Evolutionary conservation across 1,140 invertebrate genomes (phyloP).

Genomic region (Augochlora pura): DNA sequence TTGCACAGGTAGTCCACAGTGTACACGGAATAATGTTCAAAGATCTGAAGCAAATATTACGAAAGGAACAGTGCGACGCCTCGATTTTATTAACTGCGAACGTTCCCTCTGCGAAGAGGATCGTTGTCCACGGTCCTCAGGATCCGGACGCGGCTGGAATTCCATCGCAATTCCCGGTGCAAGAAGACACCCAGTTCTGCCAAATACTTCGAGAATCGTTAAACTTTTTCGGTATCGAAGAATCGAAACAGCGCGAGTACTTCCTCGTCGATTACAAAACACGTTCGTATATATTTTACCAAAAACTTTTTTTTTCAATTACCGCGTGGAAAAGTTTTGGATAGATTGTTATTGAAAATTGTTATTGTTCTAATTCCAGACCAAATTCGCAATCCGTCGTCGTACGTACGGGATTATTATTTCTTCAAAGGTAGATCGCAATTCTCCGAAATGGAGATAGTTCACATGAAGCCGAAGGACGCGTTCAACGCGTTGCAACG

Average conservation of each 20-base stretch:
- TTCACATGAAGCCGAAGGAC: conserved; percentile 95
- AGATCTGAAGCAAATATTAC: conserved; percentile 98
- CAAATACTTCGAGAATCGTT: conserved; percentile 97
- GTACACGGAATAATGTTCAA: conserved; percentile 99
- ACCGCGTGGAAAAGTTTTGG: too few species aligned
- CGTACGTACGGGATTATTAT: conserved; percentile 98
- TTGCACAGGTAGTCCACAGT: conserved; percentile 91
- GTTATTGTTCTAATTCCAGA: conserved; percentile 81
- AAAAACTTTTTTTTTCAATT: too few species aligned
- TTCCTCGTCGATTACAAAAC: conserved; percentile 99
- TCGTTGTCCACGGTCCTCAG: conserved; percentile 97
- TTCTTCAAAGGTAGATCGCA: conserved; percentile 98
- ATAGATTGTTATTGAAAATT: too few species aligned
- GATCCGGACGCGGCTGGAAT: conserved; percentile 95
- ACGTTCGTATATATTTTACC: conserved; percentile 86
- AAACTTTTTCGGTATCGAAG: conserved; percentile 98
- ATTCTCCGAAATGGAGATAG: conserved; percentile 97
- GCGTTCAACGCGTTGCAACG: conserved; percentile 95
- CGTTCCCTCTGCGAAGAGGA: conserved; percentile 99
- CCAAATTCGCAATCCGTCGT: conserved; percentile 96
- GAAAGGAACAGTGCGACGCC: conserved; percentile 99
- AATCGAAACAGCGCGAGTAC: conserved; percentile 92
- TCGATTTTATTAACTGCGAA: conserved; percentile 98
- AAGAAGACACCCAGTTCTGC: conserved; percentile 99
- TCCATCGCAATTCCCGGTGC: conserved; percentile 98